Conservation (phyloP, 2,888 invertebrate species). For the Cephus runcator region DNA sequence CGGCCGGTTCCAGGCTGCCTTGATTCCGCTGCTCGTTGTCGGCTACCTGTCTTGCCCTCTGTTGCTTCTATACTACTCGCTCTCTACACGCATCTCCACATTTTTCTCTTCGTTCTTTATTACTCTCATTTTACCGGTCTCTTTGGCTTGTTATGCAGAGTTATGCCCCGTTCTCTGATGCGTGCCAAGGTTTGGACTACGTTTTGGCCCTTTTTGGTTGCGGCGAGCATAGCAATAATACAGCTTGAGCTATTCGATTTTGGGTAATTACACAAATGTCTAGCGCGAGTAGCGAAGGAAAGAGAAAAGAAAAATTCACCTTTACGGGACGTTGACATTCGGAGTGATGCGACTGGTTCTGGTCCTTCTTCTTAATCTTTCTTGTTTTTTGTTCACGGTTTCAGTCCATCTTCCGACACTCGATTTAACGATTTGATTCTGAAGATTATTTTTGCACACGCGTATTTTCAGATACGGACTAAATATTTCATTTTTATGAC, state of each 20-base stretch:
- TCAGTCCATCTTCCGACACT: no score
- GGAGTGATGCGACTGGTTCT: no score
- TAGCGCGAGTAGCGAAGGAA: no score
- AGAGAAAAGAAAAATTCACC: no score
- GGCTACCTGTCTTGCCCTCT: slow-evolving; percentile 48
- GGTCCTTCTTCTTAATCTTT: no score
- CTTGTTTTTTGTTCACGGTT: no score
- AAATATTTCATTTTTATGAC: no score
- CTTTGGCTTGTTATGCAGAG: slow-evolving; percentile 42
- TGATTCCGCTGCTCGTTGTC: slow-evolving; percentile 14
- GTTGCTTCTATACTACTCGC: slow-evolving; percentile 22
- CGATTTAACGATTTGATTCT: no score
- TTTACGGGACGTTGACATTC: no score
- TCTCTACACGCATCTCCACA: slow-evolving; percentile 20
- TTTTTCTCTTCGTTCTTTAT: slow-evolving; percentile 23
- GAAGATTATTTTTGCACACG: no score
- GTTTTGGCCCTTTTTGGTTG: not conserved
- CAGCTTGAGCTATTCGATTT: not conserved
- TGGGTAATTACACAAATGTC: not conserved
- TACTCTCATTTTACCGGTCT: slow-evolving; percentile 20
- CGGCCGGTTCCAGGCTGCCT: slow-evolving; percentile 9
- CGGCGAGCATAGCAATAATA: not conserved
- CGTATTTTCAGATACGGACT: no score
- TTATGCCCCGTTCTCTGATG: slow-evolving; percentile 37
- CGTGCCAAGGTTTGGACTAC: slow-evolving; percentile 14